Conservation (phyloP, 2,797 vertebrate species). For the Cryptoblepharus egeriae region DNA sequence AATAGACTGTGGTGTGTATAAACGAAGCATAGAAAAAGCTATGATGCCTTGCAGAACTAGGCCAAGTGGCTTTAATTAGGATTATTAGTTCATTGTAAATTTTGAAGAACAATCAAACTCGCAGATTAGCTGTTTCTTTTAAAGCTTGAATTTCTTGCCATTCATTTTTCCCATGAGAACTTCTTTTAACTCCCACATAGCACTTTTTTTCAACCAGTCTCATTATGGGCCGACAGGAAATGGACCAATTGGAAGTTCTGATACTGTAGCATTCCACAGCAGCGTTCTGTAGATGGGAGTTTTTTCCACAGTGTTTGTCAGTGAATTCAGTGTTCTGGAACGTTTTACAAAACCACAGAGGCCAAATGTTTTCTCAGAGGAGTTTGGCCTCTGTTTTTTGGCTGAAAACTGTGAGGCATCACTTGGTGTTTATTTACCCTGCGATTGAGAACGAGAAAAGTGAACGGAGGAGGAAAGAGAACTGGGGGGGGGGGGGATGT, state of each 20-base stretch:
- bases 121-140: slow-evolving; percentile 84
- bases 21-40: slow-evolving; percentile 82
- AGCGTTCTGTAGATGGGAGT: slow-evolving; percentile 77
- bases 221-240: slow-evolving; percentile 79
- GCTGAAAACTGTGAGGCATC: slow-evolving; percentile 80
- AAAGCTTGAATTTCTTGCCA: slow-evolving; percentile 82
- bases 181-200: slow-evolving; percentile 79
- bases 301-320: slow-evolving; percentile 80
- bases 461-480: slow-evolving; percentile 25
- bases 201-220: slow-evolving; percentile 62
- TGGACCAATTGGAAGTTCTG: slow-evolving; percentile 80
- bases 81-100: slow-evolving; percentile 85
- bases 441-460: slow-evolving; percentile 76
- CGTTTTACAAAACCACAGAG: slow-evolving; percentile 85
- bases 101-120: slow-evolving; percentile 85
- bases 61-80: slow-evolving; percentile 86
- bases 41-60: slow-evolving; percentile 81
- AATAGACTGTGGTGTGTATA: slow-evolving; percentile 82
- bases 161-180: slow-evolving; percentile 87
- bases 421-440: slow-evolving; percentile 81
- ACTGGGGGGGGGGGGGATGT: slow-evolving; percentile 56
- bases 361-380: slow-evolving; percentile 85
- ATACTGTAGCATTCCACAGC: slow-evolving; percentile 81
- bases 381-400: slow-evolving; percentile 82
- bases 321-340: slow-evolving; percentile 84